A percentile compares a stretch with the other conserved stretches of the same genome.
phyloP scores from a whole-genome alignment of 2,797 vertebrate genomes.

The Atherinosoma microstoma region DNA sequence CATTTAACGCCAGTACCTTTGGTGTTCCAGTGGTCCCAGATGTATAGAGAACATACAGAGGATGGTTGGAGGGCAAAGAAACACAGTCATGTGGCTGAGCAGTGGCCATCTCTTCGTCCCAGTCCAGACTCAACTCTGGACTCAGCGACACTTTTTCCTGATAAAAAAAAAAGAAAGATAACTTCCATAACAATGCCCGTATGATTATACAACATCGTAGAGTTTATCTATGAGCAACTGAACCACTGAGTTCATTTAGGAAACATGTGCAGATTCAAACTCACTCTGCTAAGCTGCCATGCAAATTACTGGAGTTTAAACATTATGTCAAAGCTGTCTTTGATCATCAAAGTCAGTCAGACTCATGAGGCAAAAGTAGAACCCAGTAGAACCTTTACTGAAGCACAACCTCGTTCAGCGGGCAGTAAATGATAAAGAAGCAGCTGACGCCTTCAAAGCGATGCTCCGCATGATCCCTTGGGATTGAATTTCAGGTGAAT shows the following conservation, averaged over 20 bases:
- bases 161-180: neutral
- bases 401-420: constrained; percentile 12
- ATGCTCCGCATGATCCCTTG: constrained; percentile 9
- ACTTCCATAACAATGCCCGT: neutral
- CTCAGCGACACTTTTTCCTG: constrained; percentile 85
- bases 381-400: constrained; percentile 8
- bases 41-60: constrained; percentile 95
- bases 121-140: constrained; percentile 87
- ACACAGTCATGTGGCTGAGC: constrained; percentile 88
- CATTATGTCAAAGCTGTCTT: constrained; percentile 25
- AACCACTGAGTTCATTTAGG: too few relatives aligned
- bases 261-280: neutral
- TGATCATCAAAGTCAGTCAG: constrained; percentile 30
- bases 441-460: constrained; percentile 20
- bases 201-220: too few relatives aligned
- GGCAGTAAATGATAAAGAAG: too few relatives aligned
- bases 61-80: constrained; percentile 89
- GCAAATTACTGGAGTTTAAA: neutral
- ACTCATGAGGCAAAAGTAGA: constrained; percentile 12
- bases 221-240: too few relatives aligned
- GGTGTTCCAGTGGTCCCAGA: constrained; percentile 95
- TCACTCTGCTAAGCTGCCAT: neutral
- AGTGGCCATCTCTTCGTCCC: constrained; percentile 91
- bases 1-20: constrained; percentile 83
- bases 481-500: constrained; percentile 3